Evolutionary conservation across 2,113 vertebrate genomes (phyloP).

Genomic region (Phodopus roborovskii): DNA sequence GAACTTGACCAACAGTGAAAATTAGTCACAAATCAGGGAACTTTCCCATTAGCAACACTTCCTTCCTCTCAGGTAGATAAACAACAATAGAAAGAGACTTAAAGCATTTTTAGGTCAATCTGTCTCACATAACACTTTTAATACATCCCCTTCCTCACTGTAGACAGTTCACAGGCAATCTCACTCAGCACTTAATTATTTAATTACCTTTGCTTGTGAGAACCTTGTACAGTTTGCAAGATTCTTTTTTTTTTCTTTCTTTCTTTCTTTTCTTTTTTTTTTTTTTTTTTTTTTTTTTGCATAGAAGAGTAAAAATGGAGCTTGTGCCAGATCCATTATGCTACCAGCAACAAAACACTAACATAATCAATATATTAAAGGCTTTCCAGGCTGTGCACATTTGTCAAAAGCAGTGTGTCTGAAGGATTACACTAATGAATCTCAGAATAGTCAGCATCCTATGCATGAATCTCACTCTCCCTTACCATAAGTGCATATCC

Average conservation of each 20-base stretch:
- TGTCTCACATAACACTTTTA: constrained; percentile 31
- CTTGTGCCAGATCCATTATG: constrained; percentile 70
- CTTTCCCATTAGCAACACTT: constrained; percentile 44
- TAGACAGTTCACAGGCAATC: constrained; percentile 27
- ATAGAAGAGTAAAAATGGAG: constrained; percentile 69
- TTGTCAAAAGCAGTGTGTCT: constrained; percentile 74
- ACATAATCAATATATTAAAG: constrained; percentile 78
- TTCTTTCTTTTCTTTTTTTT: neutral
- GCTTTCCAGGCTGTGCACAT: constrained; percentile 59
- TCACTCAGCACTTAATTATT: constrained; percentile 66
- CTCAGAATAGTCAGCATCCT: constrained; percentile 59
- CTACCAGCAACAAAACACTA: constrained; percentile 74
- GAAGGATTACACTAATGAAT: constrained; percentile 77
- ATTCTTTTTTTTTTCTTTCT: neutral
- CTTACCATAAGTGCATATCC: constrained; percentile 36
- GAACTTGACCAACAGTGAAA: constrained; percentile 54
- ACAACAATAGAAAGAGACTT: constrained; percentile 55
- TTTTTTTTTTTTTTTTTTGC: neutral
- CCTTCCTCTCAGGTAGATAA: constrained; percentile 10
- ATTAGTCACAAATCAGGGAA: constrained; percentile 56
- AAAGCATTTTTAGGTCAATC: constrained; percentile 58
- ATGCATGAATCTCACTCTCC: constrained; percentile 39
- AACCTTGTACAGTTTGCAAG: constrained; percentile 49
- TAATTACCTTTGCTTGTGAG: constrained; percentile 69
- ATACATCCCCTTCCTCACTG: constrained; percentile 24